Conservation (phyloP, 2,888 invertebrate genomes). For the Thecophora atra region DNA sequence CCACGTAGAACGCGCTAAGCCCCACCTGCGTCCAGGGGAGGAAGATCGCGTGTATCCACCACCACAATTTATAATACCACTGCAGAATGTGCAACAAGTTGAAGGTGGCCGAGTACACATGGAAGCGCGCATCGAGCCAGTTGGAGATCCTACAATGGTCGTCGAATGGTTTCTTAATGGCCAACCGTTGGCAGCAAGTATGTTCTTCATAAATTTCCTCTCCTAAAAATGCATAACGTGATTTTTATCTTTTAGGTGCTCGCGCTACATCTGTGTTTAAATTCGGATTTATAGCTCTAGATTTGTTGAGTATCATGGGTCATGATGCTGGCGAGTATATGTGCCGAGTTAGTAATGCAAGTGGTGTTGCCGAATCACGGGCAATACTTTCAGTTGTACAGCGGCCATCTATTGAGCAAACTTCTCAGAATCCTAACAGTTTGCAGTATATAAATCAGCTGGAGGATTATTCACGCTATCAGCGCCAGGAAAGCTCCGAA, state of each 20-base stretch:
- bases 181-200: constrained; percentile 89
- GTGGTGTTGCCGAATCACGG: constrained; percentile 87
- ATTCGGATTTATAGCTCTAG: constrained; percentile 96
- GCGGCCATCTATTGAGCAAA: constrained; percentile 84
- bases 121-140: constrained; percentile 96
- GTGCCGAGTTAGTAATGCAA: constrained; percentile 86
- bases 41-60: constrained; percentile 90
- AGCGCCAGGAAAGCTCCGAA: constrained; percentile 84
- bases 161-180: constrained; percentile 97
- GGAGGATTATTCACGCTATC: constrained; percentile 89
- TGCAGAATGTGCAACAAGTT: constrained; percentile 81
- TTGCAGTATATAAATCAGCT: constrained; percentile 89
- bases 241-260: constrained; percentile 75
- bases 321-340: constrained; percentile 92
- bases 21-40: constrained; percentile 81
- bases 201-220: constrained; percentile 58
- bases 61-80: constrained; percentile 90
- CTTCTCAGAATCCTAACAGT: constrained; percentile 91
- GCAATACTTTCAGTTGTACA: constrained; percentile 83
- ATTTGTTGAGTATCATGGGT: constrained; percentile 84
- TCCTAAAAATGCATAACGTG: not conserved
- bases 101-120: constrained; percentile 96
- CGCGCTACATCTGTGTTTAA: constrained; percentile 94
- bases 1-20: constrained; percentile 90
- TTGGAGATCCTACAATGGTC: constrained; percentile 95